A percentile compares a stretch with the other conserved stretches of the same genome.
These are phyloP conservation scores for Dendrocincla fuliginosa DNA, from an alignment of 2,797 vertebrate species.

Conservation along the genomic window DNA sequence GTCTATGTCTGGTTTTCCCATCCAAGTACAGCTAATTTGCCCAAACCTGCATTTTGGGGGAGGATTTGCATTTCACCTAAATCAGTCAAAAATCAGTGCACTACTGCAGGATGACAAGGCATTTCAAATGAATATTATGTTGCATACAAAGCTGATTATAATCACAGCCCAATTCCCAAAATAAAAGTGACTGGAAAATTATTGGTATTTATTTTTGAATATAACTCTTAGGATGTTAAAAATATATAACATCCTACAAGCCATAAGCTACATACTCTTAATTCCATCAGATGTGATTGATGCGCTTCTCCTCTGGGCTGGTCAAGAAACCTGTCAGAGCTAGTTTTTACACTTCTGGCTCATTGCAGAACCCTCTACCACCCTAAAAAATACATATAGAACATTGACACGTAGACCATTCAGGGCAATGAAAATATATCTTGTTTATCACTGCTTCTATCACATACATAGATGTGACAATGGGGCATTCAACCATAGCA, in stretches of 20 bases:
- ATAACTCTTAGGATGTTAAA: slow-evolving; percentile 2
- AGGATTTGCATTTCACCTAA: not conserved
- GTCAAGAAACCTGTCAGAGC: not conserved
- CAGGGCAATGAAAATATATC: slow-evolving; percentile 65
- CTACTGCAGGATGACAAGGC: slow-evolving; percentile 18
- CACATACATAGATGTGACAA: slow-evolving; percentile 32
- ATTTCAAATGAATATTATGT: slow-evolving; percentile 49
- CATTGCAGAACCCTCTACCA: slow-evolving; percentile 1
- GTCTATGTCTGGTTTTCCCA: not conserved
- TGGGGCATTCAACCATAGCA: slow-evolving; percentile 21
- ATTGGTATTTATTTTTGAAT: not conserved
- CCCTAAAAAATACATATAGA: slow-evolving; percentile 34
- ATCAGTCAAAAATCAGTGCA: not conserved
- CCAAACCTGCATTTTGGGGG: not conserved
- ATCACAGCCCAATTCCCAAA: not conserved
- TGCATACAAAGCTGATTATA: slow-evolving; percentile 25
- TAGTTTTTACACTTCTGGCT: not conserved
- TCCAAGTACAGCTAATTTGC: not conserved
- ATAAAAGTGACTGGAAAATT: not conserved
- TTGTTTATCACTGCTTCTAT: slow-evolving; percentile 67
- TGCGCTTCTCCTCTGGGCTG: not conserved
- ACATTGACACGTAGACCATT: slow-evolving; percentile 52
- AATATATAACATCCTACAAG: slow-evolving; percentile 27
- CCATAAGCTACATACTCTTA: not conserved
- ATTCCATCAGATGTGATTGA: slow-evolving; percentile 45